Base-by-base conservation (phyloP, 1,140 invertebrate genomes). In the Dryas iulia region DNA sequence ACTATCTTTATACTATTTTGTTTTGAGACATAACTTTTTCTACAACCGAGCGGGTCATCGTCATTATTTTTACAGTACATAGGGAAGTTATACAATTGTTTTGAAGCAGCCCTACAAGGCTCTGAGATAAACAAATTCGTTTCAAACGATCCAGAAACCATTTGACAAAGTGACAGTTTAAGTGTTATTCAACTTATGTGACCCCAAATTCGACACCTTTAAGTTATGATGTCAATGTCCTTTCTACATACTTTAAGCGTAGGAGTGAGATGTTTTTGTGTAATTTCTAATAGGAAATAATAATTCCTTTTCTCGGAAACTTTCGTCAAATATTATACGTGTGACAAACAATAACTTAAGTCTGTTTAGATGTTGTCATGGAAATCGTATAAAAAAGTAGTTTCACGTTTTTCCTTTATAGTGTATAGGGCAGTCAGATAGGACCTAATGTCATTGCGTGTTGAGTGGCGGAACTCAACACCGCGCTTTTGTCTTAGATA, bases 111-210 rank as follows among this genome's bases (percentile, higher is more conserved):
- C 59, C 59, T 62, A 12, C n/a, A 28, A 24, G 7, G 39, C 1
- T 18, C 11, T 24, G 25, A 30, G 59, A 62, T 62, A 62, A 62
- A n/a, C 35, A 52, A 52, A 62, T 62, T 53, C 39, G 25, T 62
- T 52, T 30, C 59, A 30, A 62, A 52, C 39, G 59, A 60, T 28
- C 39, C 59, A 52, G 39, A 52, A 61, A 52, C n/a, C 24, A 28
- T 61, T 61, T 52, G 25, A 47, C 59, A 26, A 47, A 61, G 59
- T 61, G 39, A 61, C 59, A 30, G 23, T 61, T 60, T 61, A 61
- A 61, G 59, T 61, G 59, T 61, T 61, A 14, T 61, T 61, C 25
- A 39, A 30, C 35, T 61, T 59, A 23, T n/a, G 59, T 61, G 24
- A 52, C 59, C 18, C 24, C 10, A 26, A 56, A 26, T 24, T 25